Percentiles rank a stretch among this genome's conserved stretches.
phyloP scores from a whole-genome alignment of 2,113 vertebrate species.

The Phocoena phocoena region DNA sequence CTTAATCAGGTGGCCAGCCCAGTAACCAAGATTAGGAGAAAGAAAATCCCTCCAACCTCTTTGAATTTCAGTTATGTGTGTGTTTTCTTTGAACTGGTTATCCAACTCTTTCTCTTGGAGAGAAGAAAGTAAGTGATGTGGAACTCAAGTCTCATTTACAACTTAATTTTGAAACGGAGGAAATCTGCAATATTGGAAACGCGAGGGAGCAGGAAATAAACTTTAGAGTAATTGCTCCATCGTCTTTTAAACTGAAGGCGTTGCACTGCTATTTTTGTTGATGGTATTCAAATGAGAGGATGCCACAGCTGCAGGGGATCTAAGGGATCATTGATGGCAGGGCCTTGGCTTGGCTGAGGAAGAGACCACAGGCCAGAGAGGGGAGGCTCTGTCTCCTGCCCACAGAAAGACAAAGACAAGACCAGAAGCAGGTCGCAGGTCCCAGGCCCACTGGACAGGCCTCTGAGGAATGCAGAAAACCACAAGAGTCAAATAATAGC shows the following conservation, averaged over 20 bases:
- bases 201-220: constrained; percentile 67
- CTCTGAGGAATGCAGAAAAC: background rate
- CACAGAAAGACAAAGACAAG: background rate
- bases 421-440: background rate
- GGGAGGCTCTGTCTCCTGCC: background rate
- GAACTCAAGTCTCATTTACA: constrained; percentile 76
- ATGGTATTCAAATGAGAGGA: constrained; percentile 64
- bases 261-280: constrained; percentile 62
- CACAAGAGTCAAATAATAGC: background rate
- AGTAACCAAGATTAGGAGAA: constrained; percentile 61
- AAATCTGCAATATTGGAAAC: constrained; percentile 67
- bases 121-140: constrained; percentile 72
- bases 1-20: constrained; percentile 53
- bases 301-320: background rate
- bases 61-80: constrained; percentile 65
- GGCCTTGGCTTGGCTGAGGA: background rate
- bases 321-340: background rate
- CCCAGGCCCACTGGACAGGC: background rate
- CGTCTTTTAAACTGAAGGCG: constrained; percentile 61
- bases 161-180: constrained; percentile 73
- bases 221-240: constrained; percentile 53
- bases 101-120: constrained; percentile 69
- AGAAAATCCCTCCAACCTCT: constrained; percentile 51
- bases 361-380: background rate
- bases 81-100: constrained; percentile 65